These are phyloP conservation scores for Corythoichthys haematopterus DNA, from an alignment of 2,113 vertebrate species.

Conservation along the genomic window DNA sequence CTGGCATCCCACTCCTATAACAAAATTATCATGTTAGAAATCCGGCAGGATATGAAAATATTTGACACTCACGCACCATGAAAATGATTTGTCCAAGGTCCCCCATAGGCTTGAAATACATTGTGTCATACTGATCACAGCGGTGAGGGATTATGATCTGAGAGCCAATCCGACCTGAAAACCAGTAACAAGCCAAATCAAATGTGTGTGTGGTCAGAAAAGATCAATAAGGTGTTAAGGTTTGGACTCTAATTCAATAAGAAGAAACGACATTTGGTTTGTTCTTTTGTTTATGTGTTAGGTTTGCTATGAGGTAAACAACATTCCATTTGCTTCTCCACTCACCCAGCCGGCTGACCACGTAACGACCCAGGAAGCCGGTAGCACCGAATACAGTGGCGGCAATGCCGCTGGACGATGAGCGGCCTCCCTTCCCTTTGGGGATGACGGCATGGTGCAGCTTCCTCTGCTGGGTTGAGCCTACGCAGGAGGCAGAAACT, in stretches of 20 bases:
- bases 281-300: not conserved
- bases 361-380: conserved; percentile 89
- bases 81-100: conserved; percentile 93
- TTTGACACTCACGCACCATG: conserved; percentile 69
- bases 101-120: conserved; percentile 89
- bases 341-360: conserved; percentile 88
- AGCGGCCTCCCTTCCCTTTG: conserved; percentile 85
- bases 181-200: conserved; percentile 6
- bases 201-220: not conserved
- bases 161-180: conserved; percentile 86
- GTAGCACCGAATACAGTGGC: conserved; percentile 96
- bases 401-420: conserved; percentile 87
- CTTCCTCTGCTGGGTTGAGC: conserved; percentile 69
- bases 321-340: not conserved
- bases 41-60: not conserved
- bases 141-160: conserved; percentile 88
- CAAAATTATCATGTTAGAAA: not conserved
- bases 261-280: not conserved
- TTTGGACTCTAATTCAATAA: not conserved
- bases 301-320: not conserved
- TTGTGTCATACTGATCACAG: conserved; percentile 85
- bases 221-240: not conserved
- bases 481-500: conserved; percentile 53
- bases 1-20: conserved; percentile 85
- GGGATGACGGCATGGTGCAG: conserved; percentile 82